Percentiles rank a stretch among this genome's conserved stretches.
Evolutionary conservation across 1,140 invertebrate species (phyloP).

Genomic region (Portunus trituberculatus): DNA sequence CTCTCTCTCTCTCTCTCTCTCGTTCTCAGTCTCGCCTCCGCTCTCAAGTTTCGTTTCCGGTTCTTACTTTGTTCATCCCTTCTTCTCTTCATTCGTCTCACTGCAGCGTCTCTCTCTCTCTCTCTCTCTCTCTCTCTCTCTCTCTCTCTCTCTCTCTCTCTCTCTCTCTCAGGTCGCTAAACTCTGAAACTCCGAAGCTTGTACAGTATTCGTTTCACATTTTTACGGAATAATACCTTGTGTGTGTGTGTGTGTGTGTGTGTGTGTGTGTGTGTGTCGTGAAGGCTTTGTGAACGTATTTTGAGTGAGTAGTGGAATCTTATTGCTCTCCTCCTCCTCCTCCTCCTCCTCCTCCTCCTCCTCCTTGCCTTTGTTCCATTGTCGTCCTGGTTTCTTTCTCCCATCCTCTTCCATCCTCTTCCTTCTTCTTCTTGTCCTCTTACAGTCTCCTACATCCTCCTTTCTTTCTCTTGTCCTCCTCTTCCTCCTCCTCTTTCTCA

Average conservation of each 20-base stretch:
- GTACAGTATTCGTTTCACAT: too few species aligned
- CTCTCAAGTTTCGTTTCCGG: too few species aligned
- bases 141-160: too few species aligned
- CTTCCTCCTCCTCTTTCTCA: neutral
- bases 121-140: too few species aligned
- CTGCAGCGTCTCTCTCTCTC: too few species aligned
- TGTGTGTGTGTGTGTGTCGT: neutral
- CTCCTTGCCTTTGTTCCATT: neutral
- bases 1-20: too few species aligned
- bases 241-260: conserved; percentile 6
- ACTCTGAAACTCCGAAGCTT: too few species aligned
- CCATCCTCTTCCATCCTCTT: neutral
- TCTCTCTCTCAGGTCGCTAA: too few species aligned
- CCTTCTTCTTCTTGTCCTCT: conserved; percentile 9
- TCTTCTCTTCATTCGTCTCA: too few species aligned
- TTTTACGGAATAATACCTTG: too few species aligned
- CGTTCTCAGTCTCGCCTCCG: too few species aligned
- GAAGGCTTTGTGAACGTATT: neutral
- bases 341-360: neutral
- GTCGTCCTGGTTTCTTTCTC: neutral
- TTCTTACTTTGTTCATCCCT: too few species aligned
- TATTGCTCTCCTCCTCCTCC: neutral
- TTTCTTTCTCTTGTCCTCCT: neutral
- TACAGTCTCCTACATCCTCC: neutral
- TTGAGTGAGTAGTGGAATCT: neutral